These are phyloP conservation scores for Teleiodes luculella DNA, from an alignment of 2,888 invertebrate genomes.

Conservation along the genomic window DNA sequence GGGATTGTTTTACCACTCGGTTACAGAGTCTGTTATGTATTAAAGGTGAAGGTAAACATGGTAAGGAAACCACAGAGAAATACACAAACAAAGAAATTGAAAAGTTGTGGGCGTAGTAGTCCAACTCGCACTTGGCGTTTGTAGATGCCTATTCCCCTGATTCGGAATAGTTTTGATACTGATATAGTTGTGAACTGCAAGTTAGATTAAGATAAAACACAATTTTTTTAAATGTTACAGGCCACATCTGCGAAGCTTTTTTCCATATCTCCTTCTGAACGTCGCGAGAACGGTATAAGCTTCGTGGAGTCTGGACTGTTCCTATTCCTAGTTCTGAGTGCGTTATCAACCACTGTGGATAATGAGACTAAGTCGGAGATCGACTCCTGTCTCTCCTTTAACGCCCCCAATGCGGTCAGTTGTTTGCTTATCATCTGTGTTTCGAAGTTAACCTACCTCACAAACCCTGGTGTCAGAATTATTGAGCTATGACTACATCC, in stretches of 20 bases:
- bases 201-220: neutral
- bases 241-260: constrained; percentile 47
- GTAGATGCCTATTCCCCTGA: too few species aligned
- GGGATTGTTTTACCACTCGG: too few species aligned
- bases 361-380: constrained; percentile 50
- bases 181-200: too few species aligned
- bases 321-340: constrained; percentile 50
- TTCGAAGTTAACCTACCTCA: neutral
- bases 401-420: constrained; percentile 43
- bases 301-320: constrained; percentile 65
- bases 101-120: too few species aligned
- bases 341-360: constrained; percentile 55
- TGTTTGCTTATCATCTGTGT: constrained; percentile 14
- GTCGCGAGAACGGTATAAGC: constrained; percentile 61
- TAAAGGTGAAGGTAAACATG: too few species aligned
- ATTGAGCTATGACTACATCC: too few species aligned
- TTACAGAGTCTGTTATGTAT: too few species aligned
- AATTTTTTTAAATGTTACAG: constrained; percentile 36
- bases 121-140: too few species aligned
- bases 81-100: too few species aligned
- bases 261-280: constrained; percentile 41
- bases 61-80: too few species aligned
- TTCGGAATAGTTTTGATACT: too few species aligned
- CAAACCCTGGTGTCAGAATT: too few species aligned
- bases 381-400: constrained; percentile 40